phyloP scores from a whole-genome alignment of 2,797 vertebrate species.

The Rhinichthys osculus region DNA sequence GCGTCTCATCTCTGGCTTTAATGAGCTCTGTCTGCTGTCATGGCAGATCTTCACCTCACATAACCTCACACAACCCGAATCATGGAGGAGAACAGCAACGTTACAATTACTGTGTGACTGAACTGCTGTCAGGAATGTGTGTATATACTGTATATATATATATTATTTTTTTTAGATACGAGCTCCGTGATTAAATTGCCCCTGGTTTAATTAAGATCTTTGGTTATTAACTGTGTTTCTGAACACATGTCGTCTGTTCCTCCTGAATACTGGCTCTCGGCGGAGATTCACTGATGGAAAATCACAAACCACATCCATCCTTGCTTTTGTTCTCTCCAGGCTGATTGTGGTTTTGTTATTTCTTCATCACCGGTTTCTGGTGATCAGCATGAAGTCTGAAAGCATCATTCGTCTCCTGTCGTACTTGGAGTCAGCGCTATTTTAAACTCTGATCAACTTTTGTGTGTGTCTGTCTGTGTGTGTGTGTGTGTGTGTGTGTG shows the following conservation, averaged over 20 bases:
- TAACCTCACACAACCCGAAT: constrained; percentile 43
- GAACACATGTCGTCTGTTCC: not conserved
- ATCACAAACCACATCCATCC: constrained; percentile 1
- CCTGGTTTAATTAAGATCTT: not conserved
- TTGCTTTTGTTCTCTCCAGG: not conserved
- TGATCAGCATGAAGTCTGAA: not conserved
- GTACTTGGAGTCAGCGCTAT: not conserved
- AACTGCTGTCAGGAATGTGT: not conserved
- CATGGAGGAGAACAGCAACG: constrained; percentile 1
- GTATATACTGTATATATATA: not conserved
- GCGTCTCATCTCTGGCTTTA: constrained; percentile 40
- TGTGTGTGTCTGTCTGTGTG: no score
- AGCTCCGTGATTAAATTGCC: not conserved
- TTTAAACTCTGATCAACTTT: not conserved
- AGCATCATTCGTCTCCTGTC: not conserved
- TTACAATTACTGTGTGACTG: not conserved
- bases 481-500: no score
- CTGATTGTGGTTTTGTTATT: not conserved
- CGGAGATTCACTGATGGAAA: not conserved
- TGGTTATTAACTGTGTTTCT: not conserved
- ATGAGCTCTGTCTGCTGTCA: constrained; percentile 46
- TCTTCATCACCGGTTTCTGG: constrained; percentile 4
- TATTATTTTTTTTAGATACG: not conserved
- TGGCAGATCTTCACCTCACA: constrained; percentile 32
- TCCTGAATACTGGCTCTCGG: not conserved